Evolutionary conservation across 2,888 invertebrate genomes (phyloP).

Genomic region (Autographa pulchrina): DNA sequence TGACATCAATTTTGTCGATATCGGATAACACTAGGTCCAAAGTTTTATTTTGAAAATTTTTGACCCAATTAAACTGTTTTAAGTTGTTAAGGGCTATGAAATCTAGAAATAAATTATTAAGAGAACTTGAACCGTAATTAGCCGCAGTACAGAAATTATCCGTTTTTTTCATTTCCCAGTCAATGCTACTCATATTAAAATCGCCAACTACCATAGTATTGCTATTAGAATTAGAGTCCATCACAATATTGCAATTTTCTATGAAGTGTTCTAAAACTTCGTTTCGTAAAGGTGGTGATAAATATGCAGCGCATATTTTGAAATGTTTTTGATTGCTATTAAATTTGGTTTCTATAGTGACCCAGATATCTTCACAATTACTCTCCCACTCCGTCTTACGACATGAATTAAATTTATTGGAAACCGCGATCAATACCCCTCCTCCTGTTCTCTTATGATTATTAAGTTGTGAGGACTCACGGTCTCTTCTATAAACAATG

Average conservation of each 20-base stretch:
- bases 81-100: conserved; percentile 9
- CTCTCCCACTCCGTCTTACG: conserved; percentile 18
- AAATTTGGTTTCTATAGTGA: conserved; percentile 5
- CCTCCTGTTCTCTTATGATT: conserved; percentile 14
- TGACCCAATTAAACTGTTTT: conserved; percentile 11
- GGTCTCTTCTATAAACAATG: conserved; percentile 16
- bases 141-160: background rate
- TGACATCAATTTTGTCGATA: background rate
- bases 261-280: conserved; percentile 1
- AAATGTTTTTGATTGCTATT: background rate
- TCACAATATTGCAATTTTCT: background rate
- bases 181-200: conserved; percentile 5
- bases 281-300: conserved; percentile 3
- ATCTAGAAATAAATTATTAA: background rate
- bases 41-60: conserved; percentile 12
- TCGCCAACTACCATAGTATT: background rate
- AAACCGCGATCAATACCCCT: conserved; percentile 15
- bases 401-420: conserved; percentile 10
- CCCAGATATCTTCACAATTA: conserved; percentile 20
- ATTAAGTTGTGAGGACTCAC: conserved; percentile 7
- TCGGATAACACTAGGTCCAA: conserved; percentile 11
- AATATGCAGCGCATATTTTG: background rate
- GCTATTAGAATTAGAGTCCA: conserved; percentile 1
- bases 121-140: background rate
- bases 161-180: background rate